Evolutionary conservation across 2,888 invertebrate species (phyloP), one percentile per base, ranked within the genome.

Genomic region (Agrochola lychnidis): DNA sequence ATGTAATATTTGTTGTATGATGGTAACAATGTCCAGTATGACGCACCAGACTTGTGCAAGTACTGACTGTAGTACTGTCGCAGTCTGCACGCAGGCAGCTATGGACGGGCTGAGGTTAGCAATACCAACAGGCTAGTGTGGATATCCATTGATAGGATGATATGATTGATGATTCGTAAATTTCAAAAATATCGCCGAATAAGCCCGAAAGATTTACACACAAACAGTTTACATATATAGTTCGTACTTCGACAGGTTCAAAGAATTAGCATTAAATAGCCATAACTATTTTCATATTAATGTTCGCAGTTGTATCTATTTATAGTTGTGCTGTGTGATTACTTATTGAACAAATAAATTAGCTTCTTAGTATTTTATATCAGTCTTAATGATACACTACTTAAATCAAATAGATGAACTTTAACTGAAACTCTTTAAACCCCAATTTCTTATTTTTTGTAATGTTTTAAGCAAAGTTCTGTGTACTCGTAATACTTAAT

Each of bases 321-420:
- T 70, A 56, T 61, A 66, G 14, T 80, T 64, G n/a, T 25, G 63
- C 69, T 73, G 56, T 62, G 62, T 75, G 70, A 77, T 75, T 61
- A 79, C 25, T 72, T 66, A 70, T 40, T 79, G 80, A 85, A 78
- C 71, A 87, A 82, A 87, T 66, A 66, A 72, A 30, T 67, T 78
- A 84, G 66, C 62, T 75, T 70, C n/a, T 68, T 81, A 64, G 63
- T 63, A 63, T 78, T 72, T 62, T 62, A 74, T 74, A 70, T 57
- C 61, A 74, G 57, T 75, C 16, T 64, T 80, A 67, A 63, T 53
- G 14, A 61, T 61, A 68, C 36, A 69, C 25, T 62, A 70, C 69
- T 67, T 82, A 79, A 75, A 73, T 48, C 6, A 70, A 53, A 59
- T 25, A 40, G 30, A 66, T 75, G 12, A 59, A 59, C 36, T 57